Conservation (phyloP, 2,888 invertebrate species). For the Strigamia transsilvanica region DNA sequence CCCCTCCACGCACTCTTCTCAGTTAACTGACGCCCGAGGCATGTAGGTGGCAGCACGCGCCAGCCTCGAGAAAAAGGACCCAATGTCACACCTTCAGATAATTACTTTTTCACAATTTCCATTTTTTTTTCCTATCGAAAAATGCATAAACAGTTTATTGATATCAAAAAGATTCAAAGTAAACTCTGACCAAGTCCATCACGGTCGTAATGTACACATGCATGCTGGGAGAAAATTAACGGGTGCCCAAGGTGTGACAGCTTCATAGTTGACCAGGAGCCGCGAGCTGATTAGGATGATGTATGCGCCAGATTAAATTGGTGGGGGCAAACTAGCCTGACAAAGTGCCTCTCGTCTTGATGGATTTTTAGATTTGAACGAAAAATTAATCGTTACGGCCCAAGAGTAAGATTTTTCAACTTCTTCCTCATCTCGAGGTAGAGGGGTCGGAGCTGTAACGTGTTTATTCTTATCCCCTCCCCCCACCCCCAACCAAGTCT, state of each 20-base stretch:
- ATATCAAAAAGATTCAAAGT: no score
- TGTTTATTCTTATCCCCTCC: slow-evolving; percentile 19
- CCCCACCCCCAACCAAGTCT: background rate
- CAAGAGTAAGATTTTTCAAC: slow-evolving; percentile 21
- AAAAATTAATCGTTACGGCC: slow-evolving; percentile 17
- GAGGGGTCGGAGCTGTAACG: slow-evolving; percentile 5
- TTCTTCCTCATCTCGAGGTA: slow-evolving; percentile 22
- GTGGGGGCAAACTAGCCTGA: slow-evolving; percentile 9
- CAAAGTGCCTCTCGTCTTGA: slow-evolving; percentile 42
- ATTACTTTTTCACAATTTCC: background rate
- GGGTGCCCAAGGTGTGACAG: slow-evolving; percentile 29
- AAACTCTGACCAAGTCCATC: background rate
- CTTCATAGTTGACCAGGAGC: slow-evolving; percentile 36
- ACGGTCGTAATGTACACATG: background rate
- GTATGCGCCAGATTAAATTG: slow-evolving; percentile 42
- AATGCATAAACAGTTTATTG: background rate
- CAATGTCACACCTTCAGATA: slow-evolving; percentile 5
- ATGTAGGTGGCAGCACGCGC: slow-evolving; percentile 37
- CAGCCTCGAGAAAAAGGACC: background rate
- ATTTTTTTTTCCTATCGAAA: background rate
- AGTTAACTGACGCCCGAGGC: slow-evolving; percentile 26
- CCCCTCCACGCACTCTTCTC: background rate
- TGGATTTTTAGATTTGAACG: slow-evolving; percentile 34
- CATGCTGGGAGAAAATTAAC: background rate
- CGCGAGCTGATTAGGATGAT: slow-evolving; percentile 42